phyloP scores from a whole-genome alignment of 2,888 invertebrate genomes.

The Lepidochitona cinerea region DNA sequence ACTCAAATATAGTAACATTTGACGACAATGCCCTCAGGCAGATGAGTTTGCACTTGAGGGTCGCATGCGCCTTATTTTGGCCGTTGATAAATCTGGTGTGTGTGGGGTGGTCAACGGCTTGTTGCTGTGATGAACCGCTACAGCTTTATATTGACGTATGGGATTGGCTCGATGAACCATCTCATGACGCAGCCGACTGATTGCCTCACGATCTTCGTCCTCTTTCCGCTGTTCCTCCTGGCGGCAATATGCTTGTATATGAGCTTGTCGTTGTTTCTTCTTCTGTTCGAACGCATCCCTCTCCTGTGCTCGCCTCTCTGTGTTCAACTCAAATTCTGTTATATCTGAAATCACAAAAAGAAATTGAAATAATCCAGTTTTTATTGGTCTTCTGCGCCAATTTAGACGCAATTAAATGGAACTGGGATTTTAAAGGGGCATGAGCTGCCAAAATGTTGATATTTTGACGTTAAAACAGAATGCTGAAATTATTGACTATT shows the following conservation, averaged over 20 bases:
- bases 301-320: constrained; percentile 76
- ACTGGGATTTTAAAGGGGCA: no score
- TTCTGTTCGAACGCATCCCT: constrained; percentile 57
- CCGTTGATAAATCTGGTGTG: constrained; percentile 72
- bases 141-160: constrained; percentile 56
- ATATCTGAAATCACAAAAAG: constrained; percentile 52
- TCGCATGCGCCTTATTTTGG: no score
- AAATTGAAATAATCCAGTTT: no score
- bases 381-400: no score
- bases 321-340: constrained; percentile 77
- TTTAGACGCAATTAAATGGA: no score
- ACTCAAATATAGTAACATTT: no score
- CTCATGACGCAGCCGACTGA: constrained; percentile 51
- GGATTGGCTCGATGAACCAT: constrained; percentile 63
- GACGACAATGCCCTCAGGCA: no score
- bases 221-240: constrained; percentile 40
- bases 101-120: constrained; percentile 77
- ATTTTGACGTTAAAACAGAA: no score
- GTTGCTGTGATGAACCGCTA: constrained; percentile 54
- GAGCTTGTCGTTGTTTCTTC: constrained; percentile 68
- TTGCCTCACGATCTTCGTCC: constrained; percentile 54
- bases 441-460: no score
- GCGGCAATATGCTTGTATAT: constrained; percentile 73
- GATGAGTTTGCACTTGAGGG: no score
- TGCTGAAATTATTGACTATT: no score